These are phyloP conservation scores for Panulirus ornatus DNA, from an alignment of 1,140 invertebrate genomes.

Conservation along the genomic window DNA sequence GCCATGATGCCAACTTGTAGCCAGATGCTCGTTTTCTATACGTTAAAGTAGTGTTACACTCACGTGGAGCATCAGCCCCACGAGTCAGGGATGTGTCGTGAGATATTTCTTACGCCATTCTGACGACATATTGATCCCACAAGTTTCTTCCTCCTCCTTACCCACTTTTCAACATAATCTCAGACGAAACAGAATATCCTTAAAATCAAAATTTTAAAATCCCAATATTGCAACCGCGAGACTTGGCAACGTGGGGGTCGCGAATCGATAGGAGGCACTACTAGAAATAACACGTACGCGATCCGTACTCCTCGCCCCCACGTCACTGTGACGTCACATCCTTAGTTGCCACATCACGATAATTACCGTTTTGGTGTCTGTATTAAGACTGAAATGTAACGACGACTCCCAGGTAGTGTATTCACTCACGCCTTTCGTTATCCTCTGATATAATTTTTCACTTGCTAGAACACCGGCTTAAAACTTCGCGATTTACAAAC, in stretches of 20 bases:
- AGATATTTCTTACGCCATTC: no score
- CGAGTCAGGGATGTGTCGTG: no score
- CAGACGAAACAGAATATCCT: no score
- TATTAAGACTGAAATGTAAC: no score
- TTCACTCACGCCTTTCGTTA: background rate
- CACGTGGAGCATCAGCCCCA: no score
- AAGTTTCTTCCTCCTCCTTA: no score
- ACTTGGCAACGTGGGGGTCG: conserved; percentile 51
- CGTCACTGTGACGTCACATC: conserved; percentile 54
- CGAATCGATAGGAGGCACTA: conserved; percentile 59
- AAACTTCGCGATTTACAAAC: no score
- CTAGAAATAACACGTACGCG: conserved; percentile 61
- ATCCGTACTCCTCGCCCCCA: conserved; percentile 51
- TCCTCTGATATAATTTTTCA: no score
- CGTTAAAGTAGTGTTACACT: conserved; percentile 49
- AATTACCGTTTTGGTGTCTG: no score
- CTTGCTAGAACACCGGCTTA: no score
- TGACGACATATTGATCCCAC: no score
- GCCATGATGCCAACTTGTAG: conserved; percentile 24
- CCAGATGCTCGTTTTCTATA: conserved; percentile 47
- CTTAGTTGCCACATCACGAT: conserved; percentile 31
- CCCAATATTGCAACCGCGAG: conserved; percentile 26
- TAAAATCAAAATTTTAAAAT: conserved; percentile 9
- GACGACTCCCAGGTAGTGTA: conserved; percentile 8
- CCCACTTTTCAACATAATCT: no score